phyloP scores from a whole-genome alignment of 2,888 invertebrate species.

The Drosophila subsilvestris region DNA sequence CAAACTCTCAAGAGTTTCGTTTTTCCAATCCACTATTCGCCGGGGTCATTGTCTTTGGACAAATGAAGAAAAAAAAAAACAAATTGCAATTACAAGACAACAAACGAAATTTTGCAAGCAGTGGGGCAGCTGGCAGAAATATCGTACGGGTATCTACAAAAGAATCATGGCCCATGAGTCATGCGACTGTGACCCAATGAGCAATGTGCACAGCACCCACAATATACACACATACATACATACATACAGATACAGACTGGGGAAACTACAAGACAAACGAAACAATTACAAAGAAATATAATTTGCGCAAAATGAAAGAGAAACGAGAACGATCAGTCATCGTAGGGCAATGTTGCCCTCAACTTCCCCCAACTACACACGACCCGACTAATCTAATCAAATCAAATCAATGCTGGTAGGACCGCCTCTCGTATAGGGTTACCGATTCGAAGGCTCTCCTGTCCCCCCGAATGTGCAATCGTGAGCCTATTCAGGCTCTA shows the following conservation, averaged over 20 bases:
- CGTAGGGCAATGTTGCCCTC: conserved; percentile 62
- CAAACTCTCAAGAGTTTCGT: conserved; percentile 42
- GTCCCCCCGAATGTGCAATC: conserved; percentile 56
- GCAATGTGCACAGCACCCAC: conserved; percentile 73
- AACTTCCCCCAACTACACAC: conserved; percentile 45
- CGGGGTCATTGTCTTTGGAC: conserved; percentile 70
- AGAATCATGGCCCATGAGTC: conserved; percentile 61
- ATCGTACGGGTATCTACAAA: conserved; percentile 47
- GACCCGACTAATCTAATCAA: conserved; percentile 65
- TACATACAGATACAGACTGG: conserved; percentile 60
- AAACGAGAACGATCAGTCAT: conserved; percentile 69
- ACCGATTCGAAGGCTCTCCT: conserved; percentile 26
- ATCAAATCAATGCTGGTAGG: conserved; percentile 61
- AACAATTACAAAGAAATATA: conserved; percentile 77
- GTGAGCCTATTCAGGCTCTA: conserved; percentile 62
- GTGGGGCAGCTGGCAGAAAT: conserved; percentile 41
- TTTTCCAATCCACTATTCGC: conserved; percentile 33
- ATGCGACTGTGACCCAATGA: conserved; percentile 73
- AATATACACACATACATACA: conserved; percentile 56
- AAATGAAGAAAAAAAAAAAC: conserved; percentile 54
- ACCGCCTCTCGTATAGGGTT: conserved; percentile 54
- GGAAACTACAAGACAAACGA: conserved; percentile 64
- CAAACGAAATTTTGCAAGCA: conserved; percentile 59
- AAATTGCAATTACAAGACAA: conserved; percentile 52
- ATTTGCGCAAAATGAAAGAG: conserved; percentile 67